Base-by-base conservation (phyloP, 2,888 invertebrate genomes). In the Nomada hirtipes region DNA sequence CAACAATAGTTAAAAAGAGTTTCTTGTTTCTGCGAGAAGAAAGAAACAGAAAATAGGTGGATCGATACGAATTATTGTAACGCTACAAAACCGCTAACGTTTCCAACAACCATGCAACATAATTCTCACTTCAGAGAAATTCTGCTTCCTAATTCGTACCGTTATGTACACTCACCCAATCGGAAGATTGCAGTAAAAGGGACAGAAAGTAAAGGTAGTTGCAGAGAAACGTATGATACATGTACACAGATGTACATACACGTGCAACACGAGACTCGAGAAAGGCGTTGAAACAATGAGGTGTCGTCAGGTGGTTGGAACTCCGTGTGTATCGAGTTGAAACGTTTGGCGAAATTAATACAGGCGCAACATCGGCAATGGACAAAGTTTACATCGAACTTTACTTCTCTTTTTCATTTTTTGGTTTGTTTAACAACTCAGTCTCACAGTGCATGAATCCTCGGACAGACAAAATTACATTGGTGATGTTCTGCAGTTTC, bases 231-330 rank as follows among this genome's bases (percentile, higher is more conserved):
- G 29, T 4, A 20, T 20, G 20, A 57, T 36, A 11, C 10, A 20
- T 29, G 26, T 59, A 15, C 36, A 36, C 36, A 36, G 36, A 36
- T 36, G 36, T 7, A 36, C 9, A 36, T 36, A 7, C 15, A 47
- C 44, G 20, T 73, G 53, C 18, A 20, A 7, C 59, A 18, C 1
- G 55, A 42, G 50, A 64, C 23, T 42, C n/a, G 11, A 53, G 4
- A 47, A 18, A 23, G 42, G 36, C 42, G 57, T 72, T 64, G 55
- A 70, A 72, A 80, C 53, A 59, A 68, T 53, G 63, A 67, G 67
- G 63, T 63, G 64, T 78, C 50, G 59, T 75, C 70, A 75, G 70
- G 61, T 70, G 79, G 70, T 82, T 70, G 67, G 53, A 76, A 67
- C 79, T 65, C 36, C 36, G 36, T 55, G 47, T 47, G 20, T 18